Evolutionary conservation across 1,140 invertebrate genomes (phyloP).

Genomic region (Drosophila kanapiae): DNA sequence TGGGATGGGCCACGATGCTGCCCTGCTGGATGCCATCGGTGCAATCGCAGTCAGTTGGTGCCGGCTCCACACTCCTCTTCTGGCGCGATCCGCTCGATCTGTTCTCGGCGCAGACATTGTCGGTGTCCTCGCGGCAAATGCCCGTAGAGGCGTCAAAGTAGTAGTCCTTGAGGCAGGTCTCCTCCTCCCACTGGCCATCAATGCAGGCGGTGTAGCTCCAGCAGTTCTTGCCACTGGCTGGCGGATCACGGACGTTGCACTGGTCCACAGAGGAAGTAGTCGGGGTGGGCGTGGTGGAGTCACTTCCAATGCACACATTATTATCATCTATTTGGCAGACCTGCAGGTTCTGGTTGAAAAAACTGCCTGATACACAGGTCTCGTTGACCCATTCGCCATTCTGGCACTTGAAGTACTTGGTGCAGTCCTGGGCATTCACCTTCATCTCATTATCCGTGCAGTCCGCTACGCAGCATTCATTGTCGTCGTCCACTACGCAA

Average conservation of each 20-base stretch:
- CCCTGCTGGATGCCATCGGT: constrained; percentile 53
- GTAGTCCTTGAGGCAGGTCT: constrained; percentile 29
- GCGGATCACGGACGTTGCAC: constrained; percentile 31
- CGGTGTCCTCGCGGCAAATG: constrained; percentile 47
- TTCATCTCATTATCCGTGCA: constrained; percentile 14
- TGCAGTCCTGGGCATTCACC: constrained; percentile 36
- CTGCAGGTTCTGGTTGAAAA: neutral
- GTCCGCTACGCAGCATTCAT: constrained; percentile 40
- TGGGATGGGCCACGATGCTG: constrained; percentile 50
- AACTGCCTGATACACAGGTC: constrained; percentile 32
- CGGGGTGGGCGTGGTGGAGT: neutral
- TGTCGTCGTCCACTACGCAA: constrained; percentile 31
- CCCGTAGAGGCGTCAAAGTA: constrained; percentile 40
- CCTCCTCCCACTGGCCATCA: constrained; percentile 45
- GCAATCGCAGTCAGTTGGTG: constrained; percentile 34
- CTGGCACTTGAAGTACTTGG: constrained; percentile 50
- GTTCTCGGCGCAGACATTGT: constrained; percentile 49
- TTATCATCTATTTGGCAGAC: constrained; percentile 22
- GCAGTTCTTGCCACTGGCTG: constrained; percentile 35
- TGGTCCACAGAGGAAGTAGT: neutral
- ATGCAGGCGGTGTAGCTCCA: constrained; percentile 55
- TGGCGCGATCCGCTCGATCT: constrained; percentile 16
- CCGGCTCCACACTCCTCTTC: constrained; percentile 35
- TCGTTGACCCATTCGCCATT: constrained; percentile 38
- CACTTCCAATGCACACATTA: constrained; percentile 22